A percentile compares a stretch with the other conserved stretches of the same genome.
phyloP scores from a whole-genome alignment of 2,113 vertebrate genomes.

The Otolemur garnettii region DNA sequence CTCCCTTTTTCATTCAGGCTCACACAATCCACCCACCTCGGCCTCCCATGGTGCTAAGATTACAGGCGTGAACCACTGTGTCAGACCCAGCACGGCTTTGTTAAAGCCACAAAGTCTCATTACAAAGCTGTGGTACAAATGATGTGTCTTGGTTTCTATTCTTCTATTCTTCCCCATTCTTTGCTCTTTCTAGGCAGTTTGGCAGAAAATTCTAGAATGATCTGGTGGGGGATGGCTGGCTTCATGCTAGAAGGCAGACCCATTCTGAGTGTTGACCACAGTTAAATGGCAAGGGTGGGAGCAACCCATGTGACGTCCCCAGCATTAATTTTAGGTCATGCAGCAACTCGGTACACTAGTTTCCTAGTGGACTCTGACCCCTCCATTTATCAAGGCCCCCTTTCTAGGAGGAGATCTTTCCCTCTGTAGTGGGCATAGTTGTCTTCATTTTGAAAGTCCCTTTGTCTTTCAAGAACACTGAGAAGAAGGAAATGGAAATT shows the following conservation, averaged over 20 bases:
- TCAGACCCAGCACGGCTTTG: not conserved
- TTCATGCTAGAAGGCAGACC: not conserved
- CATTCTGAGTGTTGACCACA: not conserved
- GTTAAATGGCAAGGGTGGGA: not conserved
- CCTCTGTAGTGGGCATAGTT: not conserved
- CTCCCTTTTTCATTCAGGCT: too few relatives aligned
- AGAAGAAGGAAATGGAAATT: not conserved
- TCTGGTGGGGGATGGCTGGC: not conserved
- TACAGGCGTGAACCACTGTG: too few relatives aligned
- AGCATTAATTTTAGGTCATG: too few relatives aligned
- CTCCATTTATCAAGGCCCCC: not conserved
- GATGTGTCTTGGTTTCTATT: not conserved
- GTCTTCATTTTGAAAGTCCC: not conserved
- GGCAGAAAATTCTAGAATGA: not conserved
- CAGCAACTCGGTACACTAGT: not conserved
- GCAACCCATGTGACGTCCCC: rapidly evolving
- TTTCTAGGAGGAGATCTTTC: not conserved
- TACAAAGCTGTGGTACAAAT: not conserved
- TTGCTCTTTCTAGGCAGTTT: not conserved
- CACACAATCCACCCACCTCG: too few relatives aligned
- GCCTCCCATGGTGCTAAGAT: too few relatives aligned
- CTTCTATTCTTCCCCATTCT: not conserved
- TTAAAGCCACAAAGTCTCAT: not conserved
- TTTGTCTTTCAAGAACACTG: not conserved
- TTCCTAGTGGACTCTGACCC: not conserved